A percentile compares a stretch with the other conserved stretches of the same genome.
These are phyloP conservation scores for Sebastes schlegelii DNA, from an alignment of 2,113 vertebrate species.

Conservation along the genomic window DNA sequence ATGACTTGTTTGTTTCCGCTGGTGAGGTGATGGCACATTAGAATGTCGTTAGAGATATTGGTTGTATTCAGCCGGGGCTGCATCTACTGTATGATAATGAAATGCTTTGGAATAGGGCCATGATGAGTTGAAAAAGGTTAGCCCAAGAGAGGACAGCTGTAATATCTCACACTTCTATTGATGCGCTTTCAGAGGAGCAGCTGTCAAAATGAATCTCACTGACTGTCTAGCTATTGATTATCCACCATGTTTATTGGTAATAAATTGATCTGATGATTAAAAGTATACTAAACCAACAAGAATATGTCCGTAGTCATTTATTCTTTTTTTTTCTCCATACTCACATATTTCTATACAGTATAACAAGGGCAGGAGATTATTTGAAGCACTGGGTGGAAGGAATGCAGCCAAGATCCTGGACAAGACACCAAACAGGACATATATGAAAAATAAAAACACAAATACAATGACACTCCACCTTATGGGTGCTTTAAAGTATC, in stretches of 20 bases:
- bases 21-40: conserved; percentile 63
- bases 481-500: not conserved
- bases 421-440: not conserved
- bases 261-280: conserved; percentile 21
- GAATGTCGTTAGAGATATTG: conserved; percentile 65
- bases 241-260: conserved; percentile 15
- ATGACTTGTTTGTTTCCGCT: conserved; percentile 65
- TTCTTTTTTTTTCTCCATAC: not conserved
- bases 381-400: not conserved
- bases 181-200: conserved; percentile 41
- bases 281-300: not conserved
- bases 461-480: too few species aligned
- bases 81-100: conserved; percentile 52
- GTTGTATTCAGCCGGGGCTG: conserved; percentile 43
- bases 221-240: conserved; percentile 39
- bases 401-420: not conserved
- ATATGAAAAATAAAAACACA: too few species aligned
- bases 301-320: not conserved
- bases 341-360: not conserved
- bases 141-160: conserved; percentile 15
- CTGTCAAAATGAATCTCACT: conserved; percentile 48
- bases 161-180: conserved; percentile 44
- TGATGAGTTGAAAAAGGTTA: conserved; percentile 65
- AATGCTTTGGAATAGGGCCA: conserved; percentile 64
- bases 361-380: not conserved